Evolutionary conservation across 1,140 invertebrate genomes (phyloP), one percentile per base, ranked within the genome.

Genomic region (Pristionchus pacificus): DNA sequence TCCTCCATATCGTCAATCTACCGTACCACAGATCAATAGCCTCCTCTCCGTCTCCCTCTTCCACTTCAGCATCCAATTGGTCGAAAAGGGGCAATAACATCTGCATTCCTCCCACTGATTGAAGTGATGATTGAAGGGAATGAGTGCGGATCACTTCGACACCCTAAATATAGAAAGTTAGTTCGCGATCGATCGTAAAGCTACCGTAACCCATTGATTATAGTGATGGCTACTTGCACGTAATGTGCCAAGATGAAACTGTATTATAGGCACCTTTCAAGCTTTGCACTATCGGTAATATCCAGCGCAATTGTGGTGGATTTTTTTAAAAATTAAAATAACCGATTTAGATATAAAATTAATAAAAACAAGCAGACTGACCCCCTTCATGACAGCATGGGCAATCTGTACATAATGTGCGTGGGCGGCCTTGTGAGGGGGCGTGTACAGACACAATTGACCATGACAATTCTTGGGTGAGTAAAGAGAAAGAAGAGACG

Each of bases 111-210:
- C 97, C 97, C 82, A 99, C 93, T 38, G 95, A 98, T 87, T 98
- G 97, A 75, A 99, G 88, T 3, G 95, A 97, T 86, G 92, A 95
- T 86, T 98, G 94, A 86, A 99, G 97, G 76, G 95, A 97, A 87
- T 97, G 92, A 68, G 95, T 98, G 80, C 96, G 92, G 72, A 99
- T 93, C 75, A 97, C 93, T 88, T 97, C 97, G 74, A 98, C 95
- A 84, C 97, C 93, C 93, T 97, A 85, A 61, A 88, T 87, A n/a
- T 59, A 68, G 38, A n/a, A n/a, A n/a, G n/a, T n/a, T n/a, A n/a
- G n/a, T n/a, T n/a, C n/a, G n/a, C n/a, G n/a, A n/a, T n/a, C n/a
- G n/a, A n/a, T n/a, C 14, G 30, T 14, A 55, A 1, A 60, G 29
- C 24, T 27, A 33, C 14, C 25, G 19, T 15, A 10, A 59, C 67